Base-by-base conservation (phyloP, 2,797 vertebrate genomes). In the Phalloptychus januarius region DNA sequence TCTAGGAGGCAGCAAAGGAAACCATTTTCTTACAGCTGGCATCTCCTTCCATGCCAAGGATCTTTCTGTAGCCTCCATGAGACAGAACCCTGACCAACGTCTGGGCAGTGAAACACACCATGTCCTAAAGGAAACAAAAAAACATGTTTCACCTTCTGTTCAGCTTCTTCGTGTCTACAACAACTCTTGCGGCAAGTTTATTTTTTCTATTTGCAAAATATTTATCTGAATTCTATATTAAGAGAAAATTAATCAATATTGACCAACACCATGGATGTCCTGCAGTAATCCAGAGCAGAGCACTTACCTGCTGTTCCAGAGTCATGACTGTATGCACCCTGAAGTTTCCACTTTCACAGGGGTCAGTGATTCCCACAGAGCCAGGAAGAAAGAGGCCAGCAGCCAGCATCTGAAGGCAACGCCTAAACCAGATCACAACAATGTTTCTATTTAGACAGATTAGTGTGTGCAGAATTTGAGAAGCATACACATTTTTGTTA, bases 311-410 rank as follows among this genome's bases (percentile, higher is more conserved):
- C 89, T 99, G 98, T 61, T 99, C 98, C 71, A 99, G 93, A 0
- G 98, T 99, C 98, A 99, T 99, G 36, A 99, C 98, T 0, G 98
- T 99, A 93, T 99, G 98, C 7, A 99, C 98, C 15, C 98, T 81
- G 94, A 98, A 98, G 90, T 99, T 99, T 0, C 98, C 98, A 0
- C 97, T 99, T 92, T 99, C 98, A 8, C 98, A 99, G 7, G 98
- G 98, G 45, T 99, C 98, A 0, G 98, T 99, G 93, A 99, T 99
- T 0, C 98, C 98, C 0, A 99, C 98, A 0, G 98, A 99, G 0
- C 98, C 98, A 0, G 98, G 98, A 18, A 99, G 95, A 83, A 99
- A 99, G 5, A 99, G 96, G 0, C 98, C 98, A 0, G 98, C 98
- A 0, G 98, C 98, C 81, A 99, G 83, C 95, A 99, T 98, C 96